These are phyloP conservation scores for Gonioctena quinquepunctata DNA, from an alignment of 1,140 invertebrate genomes.

Conservation along the genomic window DNA sequence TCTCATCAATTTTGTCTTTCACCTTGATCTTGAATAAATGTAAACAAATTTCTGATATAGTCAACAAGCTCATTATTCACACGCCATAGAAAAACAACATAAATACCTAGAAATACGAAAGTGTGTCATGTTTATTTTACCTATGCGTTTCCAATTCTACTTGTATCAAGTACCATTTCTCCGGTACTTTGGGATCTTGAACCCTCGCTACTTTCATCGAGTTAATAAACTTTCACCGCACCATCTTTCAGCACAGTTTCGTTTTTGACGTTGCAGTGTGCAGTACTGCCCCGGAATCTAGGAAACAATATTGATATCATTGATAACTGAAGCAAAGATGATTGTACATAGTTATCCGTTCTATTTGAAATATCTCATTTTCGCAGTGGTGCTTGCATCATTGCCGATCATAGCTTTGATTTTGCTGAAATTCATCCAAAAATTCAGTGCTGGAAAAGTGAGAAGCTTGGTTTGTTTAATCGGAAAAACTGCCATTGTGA, in stretches of 20 bases:
- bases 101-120: background rate
- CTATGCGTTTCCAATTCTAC: background rate
- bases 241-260: background rate
- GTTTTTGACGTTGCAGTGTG: background rate
- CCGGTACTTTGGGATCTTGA: constrained; percentile 1
- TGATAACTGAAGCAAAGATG: too few relatives aligned
- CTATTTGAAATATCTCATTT: constrained; percentile 38
- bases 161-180: constrained; percentile 41
- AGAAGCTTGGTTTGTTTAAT: constrained; percentile 41
- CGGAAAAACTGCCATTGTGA: constrained; percentile 44
- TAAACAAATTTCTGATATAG: too few relatives aligned
- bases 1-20: background rate
- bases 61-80: too few relatives aligned
- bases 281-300: background rate
- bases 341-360: constrained; percentile 29
- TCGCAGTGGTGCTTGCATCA: constrained; percentile 28
- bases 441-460: constrained; percentile 36
- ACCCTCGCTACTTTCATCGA: constrained; percentile 29
- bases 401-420: constrained; percentile 36
- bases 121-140: background rate
- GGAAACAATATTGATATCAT: too few relatives aligned
- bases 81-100: too few relatives aligned
- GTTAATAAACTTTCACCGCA: background rate
- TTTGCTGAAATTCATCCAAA: constrained; percentile 41
- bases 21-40: too few relatives aligned